Evolutionary conservation across 2,888 invertebrate genomes (phyloP), one percentile per base, ranked within the genome.

Genomic region (Drosophila monieri): DNA sequence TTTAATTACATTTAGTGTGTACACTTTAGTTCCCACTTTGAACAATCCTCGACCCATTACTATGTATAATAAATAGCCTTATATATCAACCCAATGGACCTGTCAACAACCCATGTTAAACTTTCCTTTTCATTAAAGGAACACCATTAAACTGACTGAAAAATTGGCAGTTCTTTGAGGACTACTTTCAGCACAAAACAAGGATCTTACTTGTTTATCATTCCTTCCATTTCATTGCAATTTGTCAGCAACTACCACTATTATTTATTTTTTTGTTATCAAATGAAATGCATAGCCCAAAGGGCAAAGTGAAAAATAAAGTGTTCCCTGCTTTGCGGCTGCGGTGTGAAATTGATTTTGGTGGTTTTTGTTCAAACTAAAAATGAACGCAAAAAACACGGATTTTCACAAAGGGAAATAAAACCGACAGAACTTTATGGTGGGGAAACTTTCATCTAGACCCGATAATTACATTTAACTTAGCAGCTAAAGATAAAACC

Each of bases 311-410:
- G 30, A 49, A 25, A 14, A 32, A 53, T 35, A 68, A 62, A 52
- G 53, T 39, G 64, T 75, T 78, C 74, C 75, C 71, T 83, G 73
- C 78, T 80, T 78, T 80, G 73, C 57, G 80, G 80, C 73, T 25
- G 61, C 44, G 25, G 32, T 35, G 44, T 15, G 41, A 73, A 83
- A 75, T 69, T 68, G 67, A 62, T 72, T 76, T 71, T 44, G 49
- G 64, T 21, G 80, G 78, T 79, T 80, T 65, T 21, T 62, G 54
- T 70, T 70, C 83, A 76, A 71, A 70, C 74, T 76, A 74, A 79
- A 76, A 81, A 76, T 58, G 27, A 72, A 78, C 69, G 61, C 44
- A 44, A 57, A 74, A 41, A 18, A n/a, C 35, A 6, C 53, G 53
- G 41, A 44, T 72, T 76, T 73, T 69, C 62, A n/a, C 59, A 59